A percentile compares a stretch with the other conserved stretches of the same genome.
Conservation (phyloP, 2,797 vertebrate species). For the Anniella stebbinsi region DNA sequence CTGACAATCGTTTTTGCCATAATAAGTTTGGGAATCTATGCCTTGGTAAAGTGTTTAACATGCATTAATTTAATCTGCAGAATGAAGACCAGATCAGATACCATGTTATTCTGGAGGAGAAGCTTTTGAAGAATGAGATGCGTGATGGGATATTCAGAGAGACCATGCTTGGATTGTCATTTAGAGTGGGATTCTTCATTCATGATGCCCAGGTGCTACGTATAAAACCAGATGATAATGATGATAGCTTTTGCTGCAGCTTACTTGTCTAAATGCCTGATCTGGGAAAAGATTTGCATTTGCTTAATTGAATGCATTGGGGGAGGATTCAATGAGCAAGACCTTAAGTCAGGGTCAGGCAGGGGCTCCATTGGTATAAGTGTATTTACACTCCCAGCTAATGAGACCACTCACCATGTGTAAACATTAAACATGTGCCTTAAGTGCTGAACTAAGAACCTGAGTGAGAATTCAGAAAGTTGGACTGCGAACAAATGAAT, state of each 20-base stretch:
- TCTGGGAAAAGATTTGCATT: neutral
- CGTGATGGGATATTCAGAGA: constrained; percentile 86
- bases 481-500: neutral
- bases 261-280: neutral
- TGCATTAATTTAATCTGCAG: constrained; percentile 72
- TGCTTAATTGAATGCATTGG: neutral
- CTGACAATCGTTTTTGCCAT: neutral
- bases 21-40: neutral
- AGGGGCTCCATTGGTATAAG: neutral
- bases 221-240: neutral
- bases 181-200: constrained; percentile 85
- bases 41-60: neutral
- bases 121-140: constrained; percentile 84
- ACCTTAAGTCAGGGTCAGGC: neutral
- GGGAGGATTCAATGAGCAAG: neutral
- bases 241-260: neutral
- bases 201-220: constrained; percentile 81
- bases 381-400: constrained; percentile 19
- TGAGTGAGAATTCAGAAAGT: neutral
- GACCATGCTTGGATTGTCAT: constrained; percentile 90
- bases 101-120: constrained; percentile 86
- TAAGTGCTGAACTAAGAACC: constrained; percentile 12
- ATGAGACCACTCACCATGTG: neutral
- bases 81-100: constrained; percentile 85
- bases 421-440: constrained; percentile 13